A percentile compares a stretch with the other conserved stretches of the same genome.
Evolutionary conservation across 2,113 vertebrate species (phyloP).

Genomic region (Podocnemis expansa): DNA sequence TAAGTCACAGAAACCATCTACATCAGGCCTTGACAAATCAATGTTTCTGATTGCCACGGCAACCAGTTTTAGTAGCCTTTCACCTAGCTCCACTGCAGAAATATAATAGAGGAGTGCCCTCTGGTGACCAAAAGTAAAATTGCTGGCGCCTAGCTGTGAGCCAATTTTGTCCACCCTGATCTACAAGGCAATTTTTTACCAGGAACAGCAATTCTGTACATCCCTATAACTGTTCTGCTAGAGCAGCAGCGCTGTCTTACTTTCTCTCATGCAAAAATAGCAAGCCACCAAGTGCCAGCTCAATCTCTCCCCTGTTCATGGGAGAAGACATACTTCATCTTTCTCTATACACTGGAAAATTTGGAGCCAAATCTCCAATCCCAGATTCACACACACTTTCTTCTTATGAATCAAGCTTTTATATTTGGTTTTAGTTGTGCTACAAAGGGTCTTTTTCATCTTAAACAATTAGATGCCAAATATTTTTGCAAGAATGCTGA

Average conservation of each 20-base stretch:
- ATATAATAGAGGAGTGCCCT: too few relatives aligned
- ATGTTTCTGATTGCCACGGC: too few relatives aligned
- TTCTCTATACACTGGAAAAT: not conserved
- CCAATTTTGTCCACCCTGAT: too few relatives aligned
- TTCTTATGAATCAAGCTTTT: constrained; percentile 60
- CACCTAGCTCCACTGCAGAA: too few relatives aligned
- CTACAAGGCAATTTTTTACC: not conserved
- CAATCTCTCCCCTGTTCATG: not conserved
- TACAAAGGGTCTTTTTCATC: constrained; percentile 31
- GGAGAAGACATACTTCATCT: constrained; percentile 15
- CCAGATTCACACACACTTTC: constrained; percentile 5
- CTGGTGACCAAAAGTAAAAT: too few relatives aligned
- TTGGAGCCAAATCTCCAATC: constrained; percentile 33
- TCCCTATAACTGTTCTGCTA: not conserved
- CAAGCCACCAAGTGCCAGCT: not conserved
- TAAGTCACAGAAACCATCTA: not conserved
- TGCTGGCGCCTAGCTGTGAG: too few relatives aligned
- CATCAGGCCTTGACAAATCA: too few relatives aligned
- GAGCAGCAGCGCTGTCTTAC: too few relatives aligned
- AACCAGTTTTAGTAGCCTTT: too few relatives aligned
- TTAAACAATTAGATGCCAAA: not conserved
- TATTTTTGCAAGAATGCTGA: constrained; percentile 34
- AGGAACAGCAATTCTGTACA: not conserved
- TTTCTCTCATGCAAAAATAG: not conserved
- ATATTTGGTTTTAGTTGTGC: constrained; percentile 37